Evolutionary conservation across 2,113 vertebrate genomes (phyloP), one percentile per base, ranked within the genome.

Genomic region (Rhinichthys klamathensis): DNA sequence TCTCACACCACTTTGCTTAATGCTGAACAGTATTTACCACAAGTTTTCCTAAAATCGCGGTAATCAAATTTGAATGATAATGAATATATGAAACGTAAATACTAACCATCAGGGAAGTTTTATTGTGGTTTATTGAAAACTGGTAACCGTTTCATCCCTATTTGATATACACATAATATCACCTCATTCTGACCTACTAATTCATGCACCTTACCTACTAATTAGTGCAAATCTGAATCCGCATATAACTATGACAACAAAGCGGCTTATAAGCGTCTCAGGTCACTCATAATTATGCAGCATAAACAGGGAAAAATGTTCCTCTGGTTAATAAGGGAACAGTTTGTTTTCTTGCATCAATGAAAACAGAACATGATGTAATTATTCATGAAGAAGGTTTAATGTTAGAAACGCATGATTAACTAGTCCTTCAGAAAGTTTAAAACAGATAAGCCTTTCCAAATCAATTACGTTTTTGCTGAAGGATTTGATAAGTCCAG

Each of bases 261-360:
- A 51, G 49, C 49, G 4, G 4, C 15, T 51, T 51, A 51, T 16
- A 35, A 69, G 32, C 15, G 7, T 69, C 65, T 69, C 7, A 3
- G 65, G 38, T 73, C 38, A 38, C 44, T 78, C 30, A 6, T 78
- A 56, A 78, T 60, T 78, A 58, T 38, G 30, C 27, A n/a, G 10
- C 32, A 38, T n/a, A 16, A 44, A n/a, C 41, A 25, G n/a, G 38
- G 30, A 38, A 11, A 75, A 18, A 49, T 27, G 16, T 75, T 54
- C 46, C 67, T 70, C 35, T 35, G 65, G 65, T 69, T 69, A 69
- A 69, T 44, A 73, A 25, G 41, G 70, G 41, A 73, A 73, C 70
- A 25, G 51, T 32, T 32, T 56, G 75, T 78, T 78, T 35, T 78
- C 75, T n/a, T n/a, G 6, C 35, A 61, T 61, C 56, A 27, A 6